Base-by-base conservation (phyloP, 2,888 invertebrate genomes). In the Odontomyia ornata region DNA sequence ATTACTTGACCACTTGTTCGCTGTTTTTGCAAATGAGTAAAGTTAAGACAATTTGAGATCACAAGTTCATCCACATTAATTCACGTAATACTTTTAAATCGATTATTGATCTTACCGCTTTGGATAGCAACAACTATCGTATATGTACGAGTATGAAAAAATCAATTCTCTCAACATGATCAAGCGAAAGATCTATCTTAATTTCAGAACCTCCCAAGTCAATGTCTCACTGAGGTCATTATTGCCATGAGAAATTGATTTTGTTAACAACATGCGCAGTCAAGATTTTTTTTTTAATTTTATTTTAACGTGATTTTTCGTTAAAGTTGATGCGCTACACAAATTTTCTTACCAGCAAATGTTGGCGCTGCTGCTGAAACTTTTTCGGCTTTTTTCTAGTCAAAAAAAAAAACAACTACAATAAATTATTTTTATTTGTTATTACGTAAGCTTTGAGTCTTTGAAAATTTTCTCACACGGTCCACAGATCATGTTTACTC, bases 201-300 rank as follows among this genome's bases (percentile, higher is more conserved):
- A 18, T 25, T 25, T 5, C 60, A 27, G 0, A 28, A 18, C 27
- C 15, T 13, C 30, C 1, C 21, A 25, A 64, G 30, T n/a, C 64
- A 64, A 64, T 64, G n/a, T 11, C 64, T 15, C 23, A 64, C n/a
- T 28, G 30, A 28, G 30, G n/a, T 27, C 64, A 64, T 64, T 27
- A 64, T 15, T 64, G n/a, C 64, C 64, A 11, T 28, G 64, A 64
- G n/a, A 30, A 28, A 64, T 64, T 64, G 64, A 64, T 64, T 64
- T 64, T 30, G 25, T 64, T 64, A 64, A 15, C 64, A 27, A 64
- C 64, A 30, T 3, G 30, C 64, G 64, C 64, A 60, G 52, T 36
- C 3, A 36, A 52, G 4, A 52, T 15, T 52, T 52, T 52, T 52
- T 52, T n/a, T 9, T 9, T 15, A 52, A 52, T 15, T 52, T 15